Evolutionary conservation across 2,888 invertebrate species (phyloP), one percentile per base, ranked within the genome.

Genomic region (Melipona beecheii): DNA sequence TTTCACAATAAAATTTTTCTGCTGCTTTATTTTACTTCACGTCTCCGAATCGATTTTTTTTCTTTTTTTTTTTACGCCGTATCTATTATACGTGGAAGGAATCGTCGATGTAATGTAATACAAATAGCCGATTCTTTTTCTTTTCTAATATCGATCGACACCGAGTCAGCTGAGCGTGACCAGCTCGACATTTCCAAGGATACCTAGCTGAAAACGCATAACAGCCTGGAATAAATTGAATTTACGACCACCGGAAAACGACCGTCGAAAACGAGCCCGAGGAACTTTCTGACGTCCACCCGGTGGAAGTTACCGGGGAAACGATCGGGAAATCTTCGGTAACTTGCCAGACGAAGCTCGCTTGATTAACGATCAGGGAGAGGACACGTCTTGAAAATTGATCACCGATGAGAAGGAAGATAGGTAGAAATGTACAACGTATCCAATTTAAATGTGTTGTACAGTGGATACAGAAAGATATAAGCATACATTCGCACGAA

Each of bases 131-230:
- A 73, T 80, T 80, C 70, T 75, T 74, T 71, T 50, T 60, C 73
- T 43, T 62, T 24, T 64, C 62, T 81, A 73, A 78, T 84, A 76
- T 85, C 75, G 81, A 85, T 69, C 69, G 52, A 81, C 66, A 43
- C 43, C 43, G 68, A 81, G 54, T n/a, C 77, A 76, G 58, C 70
- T 69, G 66, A 88, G 85, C 89, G 81, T 86, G 76, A 83, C 82
- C 69, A 62, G 62, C 62, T 49, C 66, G 80, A 80, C 65, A 83
- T 78, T 83, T 75, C 69, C 88, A 88, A 88, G 88, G 89, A 86
- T 77, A 79, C 21, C 43, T 56, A 17, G 36, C 79, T 83, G 78
- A 81, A 85, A 78, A 75, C 78, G 74, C 72, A 62, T 54, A 54
- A 58, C 43, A 69, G 49, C 36, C 52, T 62, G 72, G 71, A 77